Percentiles rank a stretch among this genome's conserved stretches.
Evolutionary conservation across 2,113 vertebrate genomes (phyloP).

Genomic region (Saiga tatarica): DNA sequence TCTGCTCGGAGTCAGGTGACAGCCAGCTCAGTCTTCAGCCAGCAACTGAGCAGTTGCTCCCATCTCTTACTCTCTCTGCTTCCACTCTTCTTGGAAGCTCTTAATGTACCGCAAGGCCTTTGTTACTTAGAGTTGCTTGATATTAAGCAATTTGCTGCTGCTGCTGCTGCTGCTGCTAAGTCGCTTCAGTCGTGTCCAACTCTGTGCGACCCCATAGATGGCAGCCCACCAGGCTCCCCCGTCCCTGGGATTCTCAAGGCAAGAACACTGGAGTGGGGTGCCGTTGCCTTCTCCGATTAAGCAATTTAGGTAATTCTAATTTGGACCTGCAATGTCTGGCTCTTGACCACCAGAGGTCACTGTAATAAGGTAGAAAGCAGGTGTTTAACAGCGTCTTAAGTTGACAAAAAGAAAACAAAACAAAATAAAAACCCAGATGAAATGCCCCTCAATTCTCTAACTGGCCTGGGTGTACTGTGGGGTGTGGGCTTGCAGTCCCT

Average conservation of each 20-base stretch:
- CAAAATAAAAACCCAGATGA: background rate
- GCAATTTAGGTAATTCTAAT: constrained; percentile 13
- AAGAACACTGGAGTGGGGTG: too few species aligned
- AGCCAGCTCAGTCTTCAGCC: background rate
- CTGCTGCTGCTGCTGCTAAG: too few species aligned
- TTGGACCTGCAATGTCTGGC: constrained; percentile 24
- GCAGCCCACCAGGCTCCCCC: too few species aligned
- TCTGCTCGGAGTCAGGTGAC: background rate
- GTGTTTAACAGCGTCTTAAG: constrained; percentile 19
- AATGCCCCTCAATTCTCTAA: background rate
- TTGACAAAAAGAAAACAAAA: background rate
- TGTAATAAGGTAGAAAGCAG: constrained; percentile 76
- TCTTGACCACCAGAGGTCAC: constrained; percentile 76
- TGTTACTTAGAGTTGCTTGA: background rate
- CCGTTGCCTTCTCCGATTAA: background rate
- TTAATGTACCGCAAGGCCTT: background rate
- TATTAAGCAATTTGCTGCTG: background rate
- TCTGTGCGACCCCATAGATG: too few species aligned
- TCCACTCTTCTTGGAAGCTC: background rate
- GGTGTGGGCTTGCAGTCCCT: too few species aligned
- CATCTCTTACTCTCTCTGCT: background rate
- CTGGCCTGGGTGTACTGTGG: background rate
- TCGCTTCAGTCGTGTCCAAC: too few species aligned
- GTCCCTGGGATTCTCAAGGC: too few species aligned
- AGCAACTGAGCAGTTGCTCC: background rate